These are phyloP conservation scores for Bibio marci DNA, from an alignment of 2,888 invertebrate genomes.

Conservation along the genomic window DNA sequence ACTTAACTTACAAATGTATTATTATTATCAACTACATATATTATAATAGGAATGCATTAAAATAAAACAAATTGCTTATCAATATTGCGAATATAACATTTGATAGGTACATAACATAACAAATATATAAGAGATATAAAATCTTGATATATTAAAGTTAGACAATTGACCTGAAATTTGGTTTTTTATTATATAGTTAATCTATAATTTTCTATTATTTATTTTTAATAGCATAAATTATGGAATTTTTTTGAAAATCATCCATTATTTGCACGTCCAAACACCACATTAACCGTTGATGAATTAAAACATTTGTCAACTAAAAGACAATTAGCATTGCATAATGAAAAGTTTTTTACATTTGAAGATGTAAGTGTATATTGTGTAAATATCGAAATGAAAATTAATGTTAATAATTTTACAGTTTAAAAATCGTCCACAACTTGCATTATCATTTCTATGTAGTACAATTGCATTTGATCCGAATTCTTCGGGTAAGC, in stretches of 20 bases:
- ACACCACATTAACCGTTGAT: conserved; percentile 34
- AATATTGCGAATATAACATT: too few relatives aligned
- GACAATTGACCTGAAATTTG: too few relatives aligned
- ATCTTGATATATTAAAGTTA: too few relatives aligned
- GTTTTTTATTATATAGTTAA: too few relatives aligned
- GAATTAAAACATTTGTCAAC: conserved; percentile 37
- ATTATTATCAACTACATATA: too few relatives aligned
- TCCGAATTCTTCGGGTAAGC: conserved; percentile 45
- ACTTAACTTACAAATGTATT: too few relatives aligned
- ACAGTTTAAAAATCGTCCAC: conserved; percentile 34
- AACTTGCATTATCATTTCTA: conserved; percentile 30
- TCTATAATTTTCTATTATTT: too few relatives aligned
- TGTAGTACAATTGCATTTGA: conserved; percentile 41
- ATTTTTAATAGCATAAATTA: conserved; percentile 31
- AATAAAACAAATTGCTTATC: too few relatives aligned
- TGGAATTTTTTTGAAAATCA: conserved; percentile 40
- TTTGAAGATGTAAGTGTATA: conserved; percentile 30
- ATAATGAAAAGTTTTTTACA: conserved; percentile 43
- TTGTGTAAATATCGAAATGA: not conserved
- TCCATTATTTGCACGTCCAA: conserved; percentile 36
- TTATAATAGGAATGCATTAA: too few relatives aligned
- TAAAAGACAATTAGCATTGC: conserved; percentile 43
- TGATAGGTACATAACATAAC: too few relatives aligned
- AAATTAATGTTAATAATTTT: too few relatives aligned
- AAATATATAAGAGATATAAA: too few relatives aligned